Percentiles rank a stretch among this genome's conserved stretches.
phyloP scores from a whole-genome alignment of 37 sponge, comb jelly and placozoan genomes.

The Oscarella lobularis region DNA sequence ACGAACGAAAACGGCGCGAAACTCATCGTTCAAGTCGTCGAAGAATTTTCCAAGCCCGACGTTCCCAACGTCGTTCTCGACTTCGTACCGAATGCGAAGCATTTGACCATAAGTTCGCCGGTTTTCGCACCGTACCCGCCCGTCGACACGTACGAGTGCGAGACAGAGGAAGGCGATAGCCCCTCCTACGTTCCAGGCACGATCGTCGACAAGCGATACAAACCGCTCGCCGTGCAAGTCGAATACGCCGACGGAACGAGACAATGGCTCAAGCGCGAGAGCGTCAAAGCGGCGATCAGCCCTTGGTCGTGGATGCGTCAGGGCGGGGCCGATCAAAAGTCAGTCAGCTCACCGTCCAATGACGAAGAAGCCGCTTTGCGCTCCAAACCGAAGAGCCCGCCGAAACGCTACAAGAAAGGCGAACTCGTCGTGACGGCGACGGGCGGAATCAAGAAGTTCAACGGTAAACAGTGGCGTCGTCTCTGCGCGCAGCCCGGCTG shows the following conservation, averaged over 20 bases:
- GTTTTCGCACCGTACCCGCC: not conserved
- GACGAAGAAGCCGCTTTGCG: no score
- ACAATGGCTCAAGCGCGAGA: not conserved
- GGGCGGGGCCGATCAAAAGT: no score
- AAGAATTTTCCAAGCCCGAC: not conserved
- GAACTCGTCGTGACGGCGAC: no score
- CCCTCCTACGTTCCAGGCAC: not conserved
- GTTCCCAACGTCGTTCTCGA: not conserved
- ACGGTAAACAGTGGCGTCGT: not conserved
- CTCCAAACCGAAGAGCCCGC: no score
- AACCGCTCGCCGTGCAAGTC: not conserved
- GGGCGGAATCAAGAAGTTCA: not conserved
- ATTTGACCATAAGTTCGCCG: not conserved
- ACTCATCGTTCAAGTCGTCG: no score
- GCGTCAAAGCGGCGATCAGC: not conserved
- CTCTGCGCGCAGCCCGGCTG: not conserved
- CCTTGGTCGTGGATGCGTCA: no score
- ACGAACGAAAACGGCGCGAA: no score
- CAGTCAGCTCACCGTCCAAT: no score
- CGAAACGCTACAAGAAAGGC: no score
- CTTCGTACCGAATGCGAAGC: not conserved
- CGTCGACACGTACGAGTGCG: no score
- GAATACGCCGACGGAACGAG: not conserved
- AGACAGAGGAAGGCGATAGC: no score
- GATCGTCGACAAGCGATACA: not conserved